A percentile compares a stretch with the other conserved stretches of the same genome.
phyloP scores from a whole-genome alignment of 2,888 invertebrate genomes.

The Melanchra persicariae region DNA sequence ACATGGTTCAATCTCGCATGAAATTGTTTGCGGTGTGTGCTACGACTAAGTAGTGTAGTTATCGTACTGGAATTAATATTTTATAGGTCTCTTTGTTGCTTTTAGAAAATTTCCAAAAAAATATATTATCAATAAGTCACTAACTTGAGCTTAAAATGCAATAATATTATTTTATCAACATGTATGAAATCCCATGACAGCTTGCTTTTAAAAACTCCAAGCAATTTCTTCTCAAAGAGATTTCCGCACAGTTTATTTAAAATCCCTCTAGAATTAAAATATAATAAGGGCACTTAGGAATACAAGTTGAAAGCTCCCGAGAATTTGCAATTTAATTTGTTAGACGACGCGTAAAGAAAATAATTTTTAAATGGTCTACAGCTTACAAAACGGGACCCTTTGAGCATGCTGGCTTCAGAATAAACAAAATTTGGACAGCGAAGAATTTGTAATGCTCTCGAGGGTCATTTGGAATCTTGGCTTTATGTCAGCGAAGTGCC shows the following conservation, averaged over 20 bases:
- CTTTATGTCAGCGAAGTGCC: constrained; percentile 14
- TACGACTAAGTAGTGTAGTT: no score
- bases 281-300: constrained; percentile 72
- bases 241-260: constrained; percentile 57
- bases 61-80: no score
- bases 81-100: neutral
- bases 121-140: no score
- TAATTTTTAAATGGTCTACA: constrained; percentile 67
- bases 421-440: constrained; percentile 49
- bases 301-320: constrained; percentile 67
- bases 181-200: constrained; percentile 17
- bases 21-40: neutral
- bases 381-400: constrained; percentile 33
- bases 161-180: constrained; percentile 2
- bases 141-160: constrained; percentile 4
- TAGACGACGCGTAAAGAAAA: constrained; percentile 68
- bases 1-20: constrained; percentile 14
- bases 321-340: constrained; percentile 74
- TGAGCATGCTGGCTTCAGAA: constrained; percentile 44
- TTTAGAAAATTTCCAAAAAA: neutral
- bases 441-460: constrained; percentile 52
- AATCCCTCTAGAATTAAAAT: constrained; percentile 69
- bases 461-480: constrained; percentile 39
- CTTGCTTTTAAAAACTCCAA: constrained; percentile 19
- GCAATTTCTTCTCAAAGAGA: constrained; percentile 19